phyloP scores from a whole-genome alignment of 2,888 invertebrate genomes.

The Cosmia pyralina region DNA sequence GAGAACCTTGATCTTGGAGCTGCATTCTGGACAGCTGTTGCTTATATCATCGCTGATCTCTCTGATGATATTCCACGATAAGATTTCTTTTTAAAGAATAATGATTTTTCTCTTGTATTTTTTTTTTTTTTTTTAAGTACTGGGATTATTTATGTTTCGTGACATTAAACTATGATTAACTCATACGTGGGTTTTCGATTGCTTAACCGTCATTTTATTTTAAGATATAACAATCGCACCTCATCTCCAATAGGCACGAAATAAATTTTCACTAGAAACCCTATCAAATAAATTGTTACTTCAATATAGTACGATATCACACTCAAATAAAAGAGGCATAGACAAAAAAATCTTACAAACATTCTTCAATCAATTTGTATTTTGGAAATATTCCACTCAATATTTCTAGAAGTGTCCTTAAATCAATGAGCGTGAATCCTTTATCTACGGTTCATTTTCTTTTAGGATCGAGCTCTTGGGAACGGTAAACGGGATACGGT shows the following conservation, averaged over 20 bases:
- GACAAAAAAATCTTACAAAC: slow-evolving; percentile 15
- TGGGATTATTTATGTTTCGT: neutral
- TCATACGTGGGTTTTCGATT: neutral
- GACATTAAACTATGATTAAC: slow-evolving; percentile 1
- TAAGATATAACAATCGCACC: slow-evolving; percentile 8
- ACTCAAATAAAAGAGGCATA: slow-evolving; percentile 19
- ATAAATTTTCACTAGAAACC: slow-evolving; percentile 10
- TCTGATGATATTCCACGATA: slow-evolving; percentile 91
- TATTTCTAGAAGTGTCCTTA: slow-evolving; percentile 63
- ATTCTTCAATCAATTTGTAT: slow-evolving; percentile 42
- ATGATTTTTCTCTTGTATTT: too few species aligned
- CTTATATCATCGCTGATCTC: slow-evolving; percentile 95
- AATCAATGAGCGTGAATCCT: slow-evolving; percentile 72
- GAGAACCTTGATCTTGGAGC: slow-evolving; percentile 93
- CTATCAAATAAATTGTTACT: slow-evolving; percentile 9
- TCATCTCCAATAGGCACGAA: slow-evolving; percentile 22
- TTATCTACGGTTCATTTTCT: slow-evolving; percentile 81
- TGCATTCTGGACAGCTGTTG: slow-evolving; percentile 94
- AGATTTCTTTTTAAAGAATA: too few species aligned
- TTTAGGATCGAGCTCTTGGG: slow-evolving; percentile 75
- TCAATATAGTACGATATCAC: slow-evolving; percentile 11
- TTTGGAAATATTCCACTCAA: slow-evolving; percentile 53
- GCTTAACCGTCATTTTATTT: neutral
- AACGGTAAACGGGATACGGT: slow-evolving; percentile 72
- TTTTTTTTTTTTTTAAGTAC: neutral